A percentile compares a stretch with the other conserved stretches of the same genome.
Evolutionary conservation across 2,113 vertebrate species (phyloP).

Genomic region (Clarias macrocephalus): DNA sequence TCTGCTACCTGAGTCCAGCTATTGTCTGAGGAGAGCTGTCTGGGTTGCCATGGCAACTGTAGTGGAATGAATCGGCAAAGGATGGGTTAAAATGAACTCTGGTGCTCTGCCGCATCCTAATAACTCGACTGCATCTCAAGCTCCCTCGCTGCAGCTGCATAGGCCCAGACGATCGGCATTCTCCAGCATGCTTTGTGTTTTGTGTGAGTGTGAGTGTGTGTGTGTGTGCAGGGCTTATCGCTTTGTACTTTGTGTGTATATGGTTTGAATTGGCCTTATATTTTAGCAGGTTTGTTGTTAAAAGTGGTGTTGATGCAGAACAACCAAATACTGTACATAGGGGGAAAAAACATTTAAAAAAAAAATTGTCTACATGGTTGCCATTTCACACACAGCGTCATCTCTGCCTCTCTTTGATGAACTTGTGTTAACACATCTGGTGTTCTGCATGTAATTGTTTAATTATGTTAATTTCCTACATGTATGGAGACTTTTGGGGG

Average conservation of each 20-base stretch:
- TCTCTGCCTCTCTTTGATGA: too few relatives aligned
- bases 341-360: too few relatives aligned
- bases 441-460: too few relatives aligned
- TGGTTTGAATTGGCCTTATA: not conserved
- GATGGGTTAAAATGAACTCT: slow-evolving; percentile 50
- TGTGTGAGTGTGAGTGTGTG: not conserved
- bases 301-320: too few relatives aligned
- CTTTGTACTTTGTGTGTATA: not conserved
- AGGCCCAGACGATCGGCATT: slow-evolving; percentile 60
- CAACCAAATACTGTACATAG: too few relatives aligned
- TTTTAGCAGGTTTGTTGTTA: not conserved
- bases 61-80: slow-evolving; percentile 50
- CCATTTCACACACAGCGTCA: too few relatives aligned
- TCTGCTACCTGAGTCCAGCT: slow-evolving; percentile 38
- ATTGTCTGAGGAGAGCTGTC: slow-evolving; percentile 45
- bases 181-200: slow-evolving; percentile 51
- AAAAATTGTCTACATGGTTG: too few relatives aligned
- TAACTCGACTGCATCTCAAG: slow-evolving; percentile 58
- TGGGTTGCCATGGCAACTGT: slow-evolving; percentile 45
- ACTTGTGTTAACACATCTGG: too few relatives aligned
- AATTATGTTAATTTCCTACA: too few relatives aligned
- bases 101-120: slow-evolving; percentile 71
- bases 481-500: too few relatives aligned
- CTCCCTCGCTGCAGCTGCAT: slow-evolving; percentile 57
- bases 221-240: slow-evolving; percentile 4